A percentile compares a stretch with the other conserved stretches of the same genome.
phyloP scores from a whole-genome alignment of 2,113 vertebrate species.

The Fregetta grallaria region DNA sequence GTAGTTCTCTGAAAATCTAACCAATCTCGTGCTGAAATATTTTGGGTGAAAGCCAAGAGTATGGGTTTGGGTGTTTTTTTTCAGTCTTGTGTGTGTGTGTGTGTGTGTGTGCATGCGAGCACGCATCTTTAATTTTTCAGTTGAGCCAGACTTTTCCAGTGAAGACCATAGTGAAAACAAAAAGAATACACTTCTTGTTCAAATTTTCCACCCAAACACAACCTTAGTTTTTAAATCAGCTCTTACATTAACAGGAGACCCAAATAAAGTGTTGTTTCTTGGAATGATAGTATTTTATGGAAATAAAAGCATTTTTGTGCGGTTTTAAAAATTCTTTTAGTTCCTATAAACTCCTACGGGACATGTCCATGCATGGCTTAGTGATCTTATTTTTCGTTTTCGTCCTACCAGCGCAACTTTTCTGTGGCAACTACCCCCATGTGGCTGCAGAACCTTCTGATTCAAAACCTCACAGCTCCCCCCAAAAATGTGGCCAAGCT shows the following conservation, averaged over 20 bases:
- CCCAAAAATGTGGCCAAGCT: background rate
- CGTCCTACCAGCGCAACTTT: background rate
- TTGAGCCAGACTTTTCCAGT: background rate
- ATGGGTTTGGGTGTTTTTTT: background rate
- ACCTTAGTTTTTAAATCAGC: background rate
- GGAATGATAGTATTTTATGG: background rate
- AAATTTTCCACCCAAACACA: conserved; percentile 4
- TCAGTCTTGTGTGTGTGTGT: background rate
- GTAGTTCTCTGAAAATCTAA: background rate
- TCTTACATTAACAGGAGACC: background rate
- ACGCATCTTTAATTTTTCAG: background rate
- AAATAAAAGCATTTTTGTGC: background rate
- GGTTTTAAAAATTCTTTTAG: background rate
- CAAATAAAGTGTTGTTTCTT: background rate
- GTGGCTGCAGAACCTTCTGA: background rate
- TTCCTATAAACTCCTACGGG: background rate
- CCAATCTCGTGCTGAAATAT: background rate
- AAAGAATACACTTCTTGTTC: background rate
- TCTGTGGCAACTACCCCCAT: background rate
- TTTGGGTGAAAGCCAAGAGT: conserved; percentile 1
- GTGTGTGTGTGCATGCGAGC: background rate
- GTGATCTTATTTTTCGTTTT: background rate
- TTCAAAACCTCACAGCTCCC: background rate
- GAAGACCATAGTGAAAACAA: background rate
- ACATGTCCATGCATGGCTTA: background rate